Percentiles rank a stretch among this genome's conserved stretches.
These are phyloP conservation scores for Pseudomyrmex gracilis DNA, from an alignment of 1,140 invertebrate species.

Conservation along the genomic window DNA sequence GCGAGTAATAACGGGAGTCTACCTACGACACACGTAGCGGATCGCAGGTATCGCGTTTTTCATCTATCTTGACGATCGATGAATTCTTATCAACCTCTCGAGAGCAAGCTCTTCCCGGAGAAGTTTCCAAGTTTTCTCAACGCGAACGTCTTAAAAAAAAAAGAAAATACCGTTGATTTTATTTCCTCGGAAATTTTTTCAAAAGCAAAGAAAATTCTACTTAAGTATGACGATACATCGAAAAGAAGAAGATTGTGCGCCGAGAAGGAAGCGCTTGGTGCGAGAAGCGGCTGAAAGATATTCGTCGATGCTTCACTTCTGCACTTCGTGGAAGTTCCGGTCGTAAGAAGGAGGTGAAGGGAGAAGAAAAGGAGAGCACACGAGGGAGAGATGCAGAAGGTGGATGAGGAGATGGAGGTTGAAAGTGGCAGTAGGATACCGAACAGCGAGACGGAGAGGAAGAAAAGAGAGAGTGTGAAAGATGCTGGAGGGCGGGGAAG, in stretches of 20 bases:
- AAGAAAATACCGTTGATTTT: too few species aligned
- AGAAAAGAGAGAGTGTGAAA: slow-evolving; percentile 59
- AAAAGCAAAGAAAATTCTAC: slow-evolving; percentile 8
- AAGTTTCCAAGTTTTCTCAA: background rate
- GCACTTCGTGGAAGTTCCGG: slow-evolving; percentile 56
- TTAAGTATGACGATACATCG: slow-evolving; percentile 33
- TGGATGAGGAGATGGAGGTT: slow-evolving; percentile 47
- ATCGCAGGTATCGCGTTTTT: slow-evolving; percentile 2
- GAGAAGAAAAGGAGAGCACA: slow-evolving; percentile 12
- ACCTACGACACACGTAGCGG: slow-evolving; percentile 12
- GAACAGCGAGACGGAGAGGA: slow-evolving; percentile 45
- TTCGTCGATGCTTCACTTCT: slow-evolving; percentile 43
- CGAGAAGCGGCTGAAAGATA: slow-evolving; percentile 13
- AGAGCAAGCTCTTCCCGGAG: background rate
- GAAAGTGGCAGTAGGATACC: slow-evolving; percentile 65
- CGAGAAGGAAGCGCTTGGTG: background rate
- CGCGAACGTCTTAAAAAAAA: background rate
- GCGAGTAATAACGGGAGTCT: slow-evolving; percentile 37
- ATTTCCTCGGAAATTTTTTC: background rate
- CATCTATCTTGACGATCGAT: slow-evolving; percentile 8
- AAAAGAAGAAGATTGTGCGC: slow-evolving; percentile 24
- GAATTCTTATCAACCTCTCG: slow-evolving; percentile 8
- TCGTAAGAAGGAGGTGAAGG: slow-evolving; percentile 28
- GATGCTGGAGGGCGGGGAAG: slow-evolving; percentile 69
- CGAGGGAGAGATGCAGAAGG: slow-evolving; percentile 41